phyloP scores from a whole-genome alignment of 53 echinoderm and acorn worm genomes.

The Zoroaster sp. region DNA sequence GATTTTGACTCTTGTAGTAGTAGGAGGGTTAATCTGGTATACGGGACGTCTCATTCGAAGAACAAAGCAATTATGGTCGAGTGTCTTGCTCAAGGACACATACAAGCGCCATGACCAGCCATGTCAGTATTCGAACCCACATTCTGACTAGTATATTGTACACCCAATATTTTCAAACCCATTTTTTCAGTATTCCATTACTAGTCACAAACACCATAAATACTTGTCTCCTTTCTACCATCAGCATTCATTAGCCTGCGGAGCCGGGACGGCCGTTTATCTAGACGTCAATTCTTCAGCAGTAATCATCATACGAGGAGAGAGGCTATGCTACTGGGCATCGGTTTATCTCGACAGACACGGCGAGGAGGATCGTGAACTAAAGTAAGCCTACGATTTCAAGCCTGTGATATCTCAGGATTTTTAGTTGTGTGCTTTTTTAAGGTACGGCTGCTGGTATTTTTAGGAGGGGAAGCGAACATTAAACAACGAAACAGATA shows the following conservation, averaged over 20 bases:
- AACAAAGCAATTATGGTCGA: no score
- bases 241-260: constrained; percentile 85
- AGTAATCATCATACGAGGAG: constrained; percentile 72
- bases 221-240: background rate
- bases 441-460: no score
- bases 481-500: no score
- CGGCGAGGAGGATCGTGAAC: constrained; percentile 91
- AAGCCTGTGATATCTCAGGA: no score
- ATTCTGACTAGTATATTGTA: background rate
- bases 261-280: constrained; percentile 81
- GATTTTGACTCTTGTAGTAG: no score
- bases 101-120: no score
- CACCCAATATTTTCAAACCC: background rate
- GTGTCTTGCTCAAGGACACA: no score
- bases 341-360: constrained; percentile 95
- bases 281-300: constrained; percentile 87
- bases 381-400: constrained; percentile 67
- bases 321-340: constrained; percentile 85
- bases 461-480: no score
- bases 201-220: background rate
- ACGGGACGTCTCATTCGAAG: no score
- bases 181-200: background rate
- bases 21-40: no score
- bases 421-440: no score
- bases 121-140: no score